Evolutionary conservation across 2,797 vertebrate genomes (phyloP).

Genomic region (Platalea minor): DNA sequence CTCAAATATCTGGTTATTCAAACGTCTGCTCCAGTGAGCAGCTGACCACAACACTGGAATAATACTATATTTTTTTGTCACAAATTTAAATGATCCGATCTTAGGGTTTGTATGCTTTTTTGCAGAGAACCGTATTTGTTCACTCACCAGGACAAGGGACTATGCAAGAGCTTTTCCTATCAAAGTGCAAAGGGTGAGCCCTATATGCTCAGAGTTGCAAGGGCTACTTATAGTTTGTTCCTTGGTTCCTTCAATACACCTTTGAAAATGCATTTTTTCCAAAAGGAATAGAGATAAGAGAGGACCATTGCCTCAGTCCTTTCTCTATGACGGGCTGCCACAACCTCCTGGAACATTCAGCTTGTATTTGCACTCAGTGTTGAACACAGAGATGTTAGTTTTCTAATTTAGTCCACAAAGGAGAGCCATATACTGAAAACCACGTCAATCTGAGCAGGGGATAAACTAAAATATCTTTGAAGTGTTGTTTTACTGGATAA

Average conservation of each 20-base stretch:
- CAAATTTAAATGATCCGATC: not conserved
- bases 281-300: not conserved
- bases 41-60: not conserved
- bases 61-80: not conserved
- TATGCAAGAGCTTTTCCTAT: not conserved
- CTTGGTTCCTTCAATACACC: not conserved
- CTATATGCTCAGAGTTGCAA: not conserved
- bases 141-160: not conserved
- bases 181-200: not conserved
- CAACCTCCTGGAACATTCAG: not conserved
- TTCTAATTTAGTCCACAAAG: not conserved
- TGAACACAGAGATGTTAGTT: not conserved
- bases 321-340: not conserved
- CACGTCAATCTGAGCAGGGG: not conserved
- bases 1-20: not conserved
- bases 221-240: not conserved
- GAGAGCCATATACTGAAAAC: not conserved
- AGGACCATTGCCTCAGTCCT: not conserved
- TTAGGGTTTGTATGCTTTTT: not conserved
- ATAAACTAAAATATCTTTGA: slow-evolving; percentile 14
- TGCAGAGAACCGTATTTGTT: not conserved
- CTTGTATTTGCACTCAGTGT: not conserved
- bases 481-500: slow-evolving; percentile 35
- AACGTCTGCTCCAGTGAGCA: not conserved
- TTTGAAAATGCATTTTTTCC: not conserved